Conservation (phyloP, 1,140 invertebrate species). For the Mycetomoellerius zeteki region DNA sequence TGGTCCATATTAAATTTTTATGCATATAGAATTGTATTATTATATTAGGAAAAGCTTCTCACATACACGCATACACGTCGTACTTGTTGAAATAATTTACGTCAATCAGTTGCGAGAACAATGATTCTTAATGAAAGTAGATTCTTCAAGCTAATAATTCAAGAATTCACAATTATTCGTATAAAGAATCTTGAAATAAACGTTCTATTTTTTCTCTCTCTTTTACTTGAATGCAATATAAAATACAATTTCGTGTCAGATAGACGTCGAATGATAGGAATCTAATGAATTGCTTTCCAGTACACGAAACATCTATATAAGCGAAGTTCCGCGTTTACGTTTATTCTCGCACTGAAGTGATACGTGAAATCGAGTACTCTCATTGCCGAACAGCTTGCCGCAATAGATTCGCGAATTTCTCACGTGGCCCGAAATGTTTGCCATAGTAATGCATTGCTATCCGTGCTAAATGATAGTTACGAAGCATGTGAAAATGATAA, state of each 20-base stretch:
- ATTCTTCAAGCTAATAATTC: neutral
- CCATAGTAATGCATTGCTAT: constrained; percentile 27
- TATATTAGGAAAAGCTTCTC: neutral
- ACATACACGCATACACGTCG: neutral
- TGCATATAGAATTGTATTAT: neutral
- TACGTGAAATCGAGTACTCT: constrained; percentile 37
- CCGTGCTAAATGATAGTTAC: constrained; percentile 50
- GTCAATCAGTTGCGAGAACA: neutral
- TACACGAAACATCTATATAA: constrained; percentile 16
- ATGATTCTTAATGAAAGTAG: neutral
- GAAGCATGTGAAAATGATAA: constrained; percentile 41
- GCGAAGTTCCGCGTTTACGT: constrained; percentile 30
- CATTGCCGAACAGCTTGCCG: constrained; percentile 25
- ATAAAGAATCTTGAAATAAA: neutral
- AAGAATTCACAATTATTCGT: neutral
- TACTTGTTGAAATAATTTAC: neutral
- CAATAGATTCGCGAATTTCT: constrained; percentile 43
- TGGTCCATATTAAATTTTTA: neutral
- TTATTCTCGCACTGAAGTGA: constrained; percentile 21
- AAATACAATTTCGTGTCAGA: neutral
- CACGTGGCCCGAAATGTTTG: constrained; percentile 46
- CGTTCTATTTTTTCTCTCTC: neutral
- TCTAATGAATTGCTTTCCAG: constrained; percentile 45
- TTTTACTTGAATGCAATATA: neutral
- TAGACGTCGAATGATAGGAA: neutral